These are phyloP conservation scores for Clanis bilineata DNA, from an alignment of 2,888 invertebrate species.

Conservation along the genomic window DNA sequence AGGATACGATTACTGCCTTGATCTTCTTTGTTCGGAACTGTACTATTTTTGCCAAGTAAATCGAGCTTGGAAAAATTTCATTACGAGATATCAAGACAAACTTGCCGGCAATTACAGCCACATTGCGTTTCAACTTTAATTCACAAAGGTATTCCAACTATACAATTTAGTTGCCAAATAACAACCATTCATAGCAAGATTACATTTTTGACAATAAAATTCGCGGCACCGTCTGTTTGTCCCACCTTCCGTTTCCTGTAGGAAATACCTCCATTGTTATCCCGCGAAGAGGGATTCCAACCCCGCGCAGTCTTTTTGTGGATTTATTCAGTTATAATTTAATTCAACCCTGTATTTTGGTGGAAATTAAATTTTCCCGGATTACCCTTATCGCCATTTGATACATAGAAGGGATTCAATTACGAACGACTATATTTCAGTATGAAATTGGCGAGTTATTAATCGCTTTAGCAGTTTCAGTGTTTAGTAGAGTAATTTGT, in stretches of 20 bases:
- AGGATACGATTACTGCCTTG: no score
- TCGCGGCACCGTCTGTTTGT: slow-evolving; percentile 38
- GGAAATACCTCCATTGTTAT: slow-evolving; percentile 47
- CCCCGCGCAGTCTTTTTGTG: slow-evolving; percentile 17
- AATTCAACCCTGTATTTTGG: slow-evolving; percentile 18
- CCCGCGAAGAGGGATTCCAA: slow-evolving; percentile 33
- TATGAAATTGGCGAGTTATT: not conserved
- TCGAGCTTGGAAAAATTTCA: no score
- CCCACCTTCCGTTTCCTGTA: slow-evolving; percentile 43
- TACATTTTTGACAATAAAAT: slow-evolving; percentile 39
- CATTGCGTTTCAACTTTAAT: not conserved
- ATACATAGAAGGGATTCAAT: slow-evolving; percentile 8
- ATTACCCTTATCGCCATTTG: slow-evolving; percentile 16
- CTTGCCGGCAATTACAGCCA: no score
- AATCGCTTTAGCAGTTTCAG: not conserved
- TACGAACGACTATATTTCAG: slow-evolving; percentile 9
- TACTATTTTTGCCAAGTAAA: no score
- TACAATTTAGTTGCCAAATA: not conserved
- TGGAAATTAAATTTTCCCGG: slow-evolving; percentile 18
- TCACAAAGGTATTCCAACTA: not conserved
- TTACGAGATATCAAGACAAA: no score
- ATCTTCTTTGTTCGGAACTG: no score
- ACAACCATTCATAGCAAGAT: slow-evolving; percentile 26
- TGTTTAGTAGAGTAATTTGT: not conserved
- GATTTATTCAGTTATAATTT: slow-evolving; percentile 21